Percentiles rank a stretch among this genome's conserved stretches.
phyloP scores from a whole-genome alignment of 2,888 invertebrate species.

The Globia sparganii region DNA sequence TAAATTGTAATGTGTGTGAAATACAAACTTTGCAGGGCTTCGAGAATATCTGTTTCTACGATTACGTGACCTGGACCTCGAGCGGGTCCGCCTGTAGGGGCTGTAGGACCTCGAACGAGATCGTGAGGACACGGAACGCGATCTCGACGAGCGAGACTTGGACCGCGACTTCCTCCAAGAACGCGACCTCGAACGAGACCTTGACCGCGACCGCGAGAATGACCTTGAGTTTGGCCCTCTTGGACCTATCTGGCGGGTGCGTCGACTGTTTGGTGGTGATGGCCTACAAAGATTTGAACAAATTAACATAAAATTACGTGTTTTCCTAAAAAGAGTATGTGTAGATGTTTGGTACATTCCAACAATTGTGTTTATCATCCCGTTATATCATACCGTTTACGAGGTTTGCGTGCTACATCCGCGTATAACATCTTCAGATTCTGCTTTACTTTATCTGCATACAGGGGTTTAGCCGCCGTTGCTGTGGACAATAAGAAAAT shows the following conservation, averaged over 20 bases:
- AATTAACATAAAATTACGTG: constrained; percentile 6
- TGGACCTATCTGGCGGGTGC: constrained; percentile 78
- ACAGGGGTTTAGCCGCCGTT: constrained; percentile 76
- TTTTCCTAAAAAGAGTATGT: no score
- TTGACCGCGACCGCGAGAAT: constrained; percentile 71
- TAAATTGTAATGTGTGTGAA: constrained; percentile 28
- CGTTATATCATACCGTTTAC: constrained; percentile 77
- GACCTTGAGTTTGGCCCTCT: constrained; percentile 78
- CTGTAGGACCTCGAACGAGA: constrained; percentile 81
- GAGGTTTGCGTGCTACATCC: constrained; percentile 81
- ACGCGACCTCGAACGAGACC: constrained; percentile 70
- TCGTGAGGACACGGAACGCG: constrained; percentile 73
- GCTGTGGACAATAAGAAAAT: constrained; percentile 65
- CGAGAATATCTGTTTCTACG: constrained; percentile 79
- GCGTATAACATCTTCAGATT: constrained; percentile 85
- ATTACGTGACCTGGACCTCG: constrained; percentile 76
- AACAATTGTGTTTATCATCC: not conserved
- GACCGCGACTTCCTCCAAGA: constrained; percentile 78
- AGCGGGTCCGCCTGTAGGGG: constrained; percentile 75
- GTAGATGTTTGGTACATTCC: no score
- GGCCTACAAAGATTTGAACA: constrained; percentile 21
- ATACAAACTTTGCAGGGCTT: constrained; percentile 86
- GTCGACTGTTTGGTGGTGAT: constrained; percentile 66
- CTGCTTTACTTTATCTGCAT: constrained; percentile 86
- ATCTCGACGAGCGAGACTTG: constrained; percentile 72